Evolutionary conservation across 2,888 invertebrate genomes (phyloP).

Genomic region (Mesoligia furuncula): DNA sequence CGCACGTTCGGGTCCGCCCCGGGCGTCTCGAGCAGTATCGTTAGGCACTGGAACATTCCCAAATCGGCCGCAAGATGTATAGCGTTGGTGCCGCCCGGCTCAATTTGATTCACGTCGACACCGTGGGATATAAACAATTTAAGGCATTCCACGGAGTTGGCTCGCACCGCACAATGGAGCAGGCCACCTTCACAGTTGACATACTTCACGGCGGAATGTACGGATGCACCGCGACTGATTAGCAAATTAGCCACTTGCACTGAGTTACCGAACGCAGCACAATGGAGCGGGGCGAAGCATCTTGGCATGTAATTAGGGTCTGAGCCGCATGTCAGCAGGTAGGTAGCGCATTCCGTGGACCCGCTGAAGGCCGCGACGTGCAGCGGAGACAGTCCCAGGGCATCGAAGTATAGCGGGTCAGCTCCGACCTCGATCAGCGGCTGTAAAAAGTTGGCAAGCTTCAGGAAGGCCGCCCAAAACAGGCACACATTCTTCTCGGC

Average conservation of each 20-base stretch:
- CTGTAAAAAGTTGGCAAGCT: conserved; percentile 92
- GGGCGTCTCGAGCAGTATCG: conserved; percentile 93
- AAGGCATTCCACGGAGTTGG: conserved; percentile 95
- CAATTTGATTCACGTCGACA: conserved; percentile 93
- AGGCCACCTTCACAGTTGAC: conserved; percentile 93
- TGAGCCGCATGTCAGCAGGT: conserved; percentile 92
- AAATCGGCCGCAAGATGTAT: conserved; percentile 95
- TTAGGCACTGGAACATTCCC: conserved; percentile 94
- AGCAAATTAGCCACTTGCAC: conserved; percentile 95
- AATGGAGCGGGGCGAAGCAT: conserved; percentile 95
- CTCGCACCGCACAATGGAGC: conserved; percentile 95
- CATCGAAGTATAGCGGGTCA: conserved; percentile 93
- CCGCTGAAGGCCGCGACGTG: conserved; percentile 95
- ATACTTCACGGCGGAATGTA: conserved; percentile 92
- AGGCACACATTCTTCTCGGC: conserved; percentile 93
- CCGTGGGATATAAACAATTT: conserved; percentile 94
- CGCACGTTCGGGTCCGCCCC: conserved; percentile 93
- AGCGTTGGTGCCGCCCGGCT: conserved; percentile 94
- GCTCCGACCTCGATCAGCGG: conserved; percentile 92
- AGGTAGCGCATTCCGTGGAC: conserved; percentile 93
- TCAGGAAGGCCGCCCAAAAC: conserved; percentile 94
- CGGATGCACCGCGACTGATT: conserved; percentile 93
- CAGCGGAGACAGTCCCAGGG: conserved; percentile 93
- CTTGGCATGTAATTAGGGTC: conserved; percentile 93
- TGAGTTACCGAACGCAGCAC: conserved; percentile 97